Evolutionary conservation across 2,797 vertebrate species (phyloP).

Genomic region (Hafferia zeledoni): DNA sequence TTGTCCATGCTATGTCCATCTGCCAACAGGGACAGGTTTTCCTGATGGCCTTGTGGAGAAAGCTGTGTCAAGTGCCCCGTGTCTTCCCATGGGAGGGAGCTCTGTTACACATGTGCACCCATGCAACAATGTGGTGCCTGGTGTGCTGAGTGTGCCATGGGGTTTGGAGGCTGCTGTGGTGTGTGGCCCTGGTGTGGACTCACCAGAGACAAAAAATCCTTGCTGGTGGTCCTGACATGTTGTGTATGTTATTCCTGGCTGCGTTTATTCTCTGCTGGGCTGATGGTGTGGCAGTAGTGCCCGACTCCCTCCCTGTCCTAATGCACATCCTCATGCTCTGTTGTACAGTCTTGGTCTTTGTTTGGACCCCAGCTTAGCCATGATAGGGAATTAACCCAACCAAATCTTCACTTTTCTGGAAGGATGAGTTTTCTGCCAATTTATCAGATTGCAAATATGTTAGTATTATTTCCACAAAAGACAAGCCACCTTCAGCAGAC

Average conservation of each 20-base stretch:
- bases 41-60: neutral
- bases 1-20: neutral
- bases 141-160: accelerated
- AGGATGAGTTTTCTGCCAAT: neutral
- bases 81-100: neutral
- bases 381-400: neutral
- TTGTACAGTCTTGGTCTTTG: neutral
- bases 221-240: neutral
- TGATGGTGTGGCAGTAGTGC: accelerated
- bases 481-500: neutral
- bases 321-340: neutral
- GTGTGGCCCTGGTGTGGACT: neutral
- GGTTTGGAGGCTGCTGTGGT: neutral
- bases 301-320: neutral
- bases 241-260: neutral
- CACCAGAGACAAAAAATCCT: neutral
- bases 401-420: neutral
- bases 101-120: neutral
- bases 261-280: neutral
- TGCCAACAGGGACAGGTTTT: neutral
- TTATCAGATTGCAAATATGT: neutral
- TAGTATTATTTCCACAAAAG: neutral
- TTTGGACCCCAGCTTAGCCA: neutral
- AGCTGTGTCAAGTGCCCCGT: accelerated
- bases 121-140: neutral